phyloP scores from a whole-genome alignment of 2,113 vertebrate genomes.

The Pomatostomus ruficeps region DNA sequence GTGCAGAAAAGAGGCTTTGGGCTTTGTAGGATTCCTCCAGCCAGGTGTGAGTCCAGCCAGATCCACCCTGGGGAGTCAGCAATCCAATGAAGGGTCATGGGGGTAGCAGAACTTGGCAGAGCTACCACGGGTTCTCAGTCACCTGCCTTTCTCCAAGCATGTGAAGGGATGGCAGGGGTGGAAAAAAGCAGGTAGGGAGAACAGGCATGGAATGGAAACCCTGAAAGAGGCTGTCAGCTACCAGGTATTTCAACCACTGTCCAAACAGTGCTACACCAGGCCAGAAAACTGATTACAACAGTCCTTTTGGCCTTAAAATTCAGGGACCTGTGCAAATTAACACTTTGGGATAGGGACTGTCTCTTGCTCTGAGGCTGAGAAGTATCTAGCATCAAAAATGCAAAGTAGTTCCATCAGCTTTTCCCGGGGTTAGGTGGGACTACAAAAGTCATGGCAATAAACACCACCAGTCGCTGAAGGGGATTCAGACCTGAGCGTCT shows the following conservation, averaged over 20 bases:
- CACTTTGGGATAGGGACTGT: not conserved
- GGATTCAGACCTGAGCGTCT: not conserved
- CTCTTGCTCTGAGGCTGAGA: not conserved
- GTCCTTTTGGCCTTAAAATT: not conserved
- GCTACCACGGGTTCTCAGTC: not conserved
- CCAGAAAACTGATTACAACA: not conserved
- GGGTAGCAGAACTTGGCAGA: not conserved
- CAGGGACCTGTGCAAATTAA: not conserved
- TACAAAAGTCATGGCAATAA: not conserved
- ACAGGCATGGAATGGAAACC: not conserved
- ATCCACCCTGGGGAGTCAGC: not conserved
- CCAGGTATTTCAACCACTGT: not conserved
- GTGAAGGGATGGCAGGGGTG: not conserved
- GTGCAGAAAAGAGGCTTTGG: not conserved
- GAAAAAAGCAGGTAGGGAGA: not conserved
- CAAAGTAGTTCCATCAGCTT: not conserved
- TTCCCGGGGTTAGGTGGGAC: not conserved
- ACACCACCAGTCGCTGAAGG: not conserved
- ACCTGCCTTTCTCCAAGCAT: not conserved
- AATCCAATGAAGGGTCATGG: not conserved
- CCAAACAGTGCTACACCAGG: not conserved
- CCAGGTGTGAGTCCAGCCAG: not conserved
- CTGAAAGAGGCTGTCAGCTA: not conserved
- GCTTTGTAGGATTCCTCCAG: not conserved
- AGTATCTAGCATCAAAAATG: not conserved